Evolutionary conservation across 2,113 vertebrate species (phyloP), one percentile per base, ranked within the genome.

Genomic region (Mus spicilegus): DNA sequence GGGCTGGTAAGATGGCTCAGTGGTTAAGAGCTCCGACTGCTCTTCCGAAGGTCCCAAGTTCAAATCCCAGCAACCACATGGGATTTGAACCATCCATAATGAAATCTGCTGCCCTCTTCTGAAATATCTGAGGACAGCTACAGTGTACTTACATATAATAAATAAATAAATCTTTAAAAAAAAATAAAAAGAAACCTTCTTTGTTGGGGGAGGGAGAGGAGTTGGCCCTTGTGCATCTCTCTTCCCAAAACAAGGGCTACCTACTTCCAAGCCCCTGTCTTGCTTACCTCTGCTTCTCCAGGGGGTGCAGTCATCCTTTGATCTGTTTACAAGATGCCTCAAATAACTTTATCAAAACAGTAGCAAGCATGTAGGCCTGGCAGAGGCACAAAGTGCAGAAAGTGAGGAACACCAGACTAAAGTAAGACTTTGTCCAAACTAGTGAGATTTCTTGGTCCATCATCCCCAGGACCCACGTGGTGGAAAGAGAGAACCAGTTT

Each of bases 361-460:
- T 39, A 69, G 5, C 77, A 39, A 96, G 33, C 16, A 14, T 72
- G 56, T 61, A 67, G 36, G 78, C 92, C 69, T 94, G 56, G 76
- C 46, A 92, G 56, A 95, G 63, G 46, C 85, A 36, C 65, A 76
- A 95, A 89, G 61, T 51, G 82, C 20, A 14, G 75, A 87, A 95
- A 77, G 39, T 82, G 28, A 73, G 49, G 78, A 88, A 77, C 56
- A 76, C 51, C 42, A 85, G 13, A n/a, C n/a, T 39, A 87, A 89
- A 94, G 67, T 46, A 56, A 69, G 73, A 69, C 90, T 93, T 91
- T 30, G 36, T 89, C 46, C 78, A 95, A 93, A 96, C 87, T 87
- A 49, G 36, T 95, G n/a, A 90, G 75, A 90, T 82, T 95, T 93
- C 96, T 88, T 92, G 72, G n/a, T 20, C 49, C 49, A 49, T 11